Evolutionary conservation across 2,113 vertebrate genomes (phyloP).

Genomic region (Clarias batrachus): DNA sequence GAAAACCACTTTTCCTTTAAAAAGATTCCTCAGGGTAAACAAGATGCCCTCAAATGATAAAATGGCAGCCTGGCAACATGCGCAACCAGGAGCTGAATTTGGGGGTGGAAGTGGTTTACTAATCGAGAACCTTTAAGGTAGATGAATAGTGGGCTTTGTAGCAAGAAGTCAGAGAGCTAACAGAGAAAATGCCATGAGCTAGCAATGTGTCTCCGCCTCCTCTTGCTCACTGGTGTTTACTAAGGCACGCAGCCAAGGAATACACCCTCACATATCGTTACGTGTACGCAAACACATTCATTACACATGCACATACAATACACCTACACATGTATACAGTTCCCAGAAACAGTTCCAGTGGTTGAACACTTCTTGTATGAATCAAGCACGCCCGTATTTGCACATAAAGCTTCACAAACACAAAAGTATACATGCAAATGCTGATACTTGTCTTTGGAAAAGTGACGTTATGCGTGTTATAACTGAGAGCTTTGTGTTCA

Average conservation of each 20-base stretch:
- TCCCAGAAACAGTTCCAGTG: not conserved
- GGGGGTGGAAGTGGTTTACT: conserved; percentile 64
- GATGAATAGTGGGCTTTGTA: conserved; percentile 75
- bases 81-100: conserved; percentile 58
- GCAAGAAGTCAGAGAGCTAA: conserved; percentile 62
- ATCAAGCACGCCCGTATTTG: not conserved
- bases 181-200: conserved; percentile 70
- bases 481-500: conserved; percentile 69
- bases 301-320: conserved; percentile 40
- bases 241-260: conserved; percentile 64
- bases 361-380: not conserved
- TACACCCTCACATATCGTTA: conserved; percentile 51
- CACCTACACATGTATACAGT: conserved; percentile 18
- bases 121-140: conserved; percentile 52
- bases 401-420: conserved; percentile 14
- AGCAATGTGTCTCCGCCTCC: conserved; percentile 50
- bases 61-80: conserved; percentile 46
- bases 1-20: conserved; percentile 53
- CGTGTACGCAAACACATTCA: conserved; percentile 35
- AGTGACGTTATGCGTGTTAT: conserved; percentile 47
- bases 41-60: conserved; percentile 63
- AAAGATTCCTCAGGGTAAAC: conserved; percentile 67
- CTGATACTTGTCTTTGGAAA: conserved; percentile 29
- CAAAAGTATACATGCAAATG: conserved; percentile 34
- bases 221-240: conserved; percentile 63